These are phyloP conservation scores for Catostylus mosaicus DNA, from an alignment of 30 jellyfish, hydroid and myxozoan genomes.

Conservation along the genomic window DNA sequence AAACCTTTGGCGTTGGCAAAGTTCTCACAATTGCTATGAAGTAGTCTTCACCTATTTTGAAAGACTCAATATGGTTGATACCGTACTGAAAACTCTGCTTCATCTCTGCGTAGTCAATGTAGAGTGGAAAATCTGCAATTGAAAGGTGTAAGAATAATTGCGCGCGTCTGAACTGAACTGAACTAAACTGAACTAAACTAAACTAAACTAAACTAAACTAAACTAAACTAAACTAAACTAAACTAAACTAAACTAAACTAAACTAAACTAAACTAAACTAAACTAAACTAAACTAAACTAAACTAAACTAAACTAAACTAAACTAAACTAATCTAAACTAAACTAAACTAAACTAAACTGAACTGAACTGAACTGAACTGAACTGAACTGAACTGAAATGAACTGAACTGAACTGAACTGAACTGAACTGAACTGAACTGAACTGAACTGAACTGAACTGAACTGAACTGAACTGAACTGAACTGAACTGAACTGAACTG, in stretches of 20 bases:
- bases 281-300: neutral
- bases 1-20: neutral
- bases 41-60: slow-evolving; percentile 31
- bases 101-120: slow-evolving; percentile 34
- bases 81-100: slow-evolving; percentile 39
- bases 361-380: neutral
- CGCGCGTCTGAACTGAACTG: neutral
- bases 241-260: neutral
- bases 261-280: no score
- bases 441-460: neutral
- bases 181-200: neutral
- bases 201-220: neutral
- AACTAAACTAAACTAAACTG: no score
- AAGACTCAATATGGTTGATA: slow-evolving; percentile 45
- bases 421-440: neutral
- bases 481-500: neutral
- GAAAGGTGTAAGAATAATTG: neutral
- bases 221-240: neutral
- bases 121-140: slow-evolving; percentile 44
- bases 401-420: neutral
- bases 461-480: neutral
- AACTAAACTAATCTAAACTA: neutral
- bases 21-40: slow-evolving; percentile 55
- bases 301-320: neutral
- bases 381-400: neutral